These are phyloP conservation scores for Atopsyche davidsoni DNA, from an alignment of 1,140 invertebrate species.

Conservation along the genomic window DNA sequence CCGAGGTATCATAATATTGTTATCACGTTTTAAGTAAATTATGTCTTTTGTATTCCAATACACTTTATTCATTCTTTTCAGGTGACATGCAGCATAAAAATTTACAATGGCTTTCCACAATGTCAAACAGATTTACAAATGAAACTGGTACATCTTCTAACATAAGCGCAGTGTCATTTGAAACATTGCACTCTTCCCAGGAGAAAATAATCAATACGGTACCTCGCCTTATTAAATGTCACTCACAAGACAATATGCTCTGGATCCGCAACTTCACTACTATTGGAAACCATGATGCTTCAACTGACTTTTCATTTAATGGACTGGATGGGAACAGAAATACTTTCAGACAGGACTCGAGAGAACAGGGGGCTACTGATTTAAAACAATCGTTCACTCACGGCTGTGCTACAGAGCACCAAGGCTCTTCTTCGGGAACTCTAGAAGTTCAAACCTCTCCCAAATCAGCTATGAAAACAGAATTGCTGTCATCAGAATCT, in stretches of 20 bases:
- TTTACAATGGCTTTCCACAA: conserved; percentile 8
- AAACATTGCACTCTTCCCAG: conserved; percentile 12
- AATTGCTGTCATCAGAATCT: no score
- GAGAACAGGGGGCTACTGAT: no score
- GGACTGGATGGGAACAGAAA: no score
- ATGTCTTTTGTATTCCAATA: not conserved
- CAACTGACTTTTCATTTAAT: no score
- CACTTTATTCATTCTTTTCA: conserved; percentile 3
- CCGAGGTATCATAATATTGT: conserved; percentile 9
- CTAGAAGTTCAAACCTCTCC: no score
- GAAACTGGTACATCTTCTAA: conserved; percentile 5
- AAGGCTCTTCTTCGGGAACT: no score
- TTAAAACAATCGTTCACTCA: no score
- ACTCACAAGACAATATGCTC: conserved; percentile 20
- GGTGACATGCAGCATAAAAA: conserved; percentile 3
- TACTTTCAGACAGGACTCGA: no score
- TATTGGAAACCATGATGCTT: not conserved
- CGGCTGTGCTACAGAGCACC: no score
- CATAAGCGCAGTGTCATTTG: conserved; percentile 17
- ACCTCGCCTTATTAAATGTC: conserved; percentile 11
- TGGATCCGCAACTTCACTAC: not conserved
- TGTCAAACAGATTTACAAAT: conserved; percentile 3
- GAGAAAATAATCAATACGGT: not conserved
- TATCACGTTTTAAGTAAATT: not conserved
- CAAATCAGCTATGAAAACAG: no score